Evolutionary conservation across 2,797 vertebrate genomes (phyloP).

Genomic region (Microctenopoma stevenorrisi): DNA sequence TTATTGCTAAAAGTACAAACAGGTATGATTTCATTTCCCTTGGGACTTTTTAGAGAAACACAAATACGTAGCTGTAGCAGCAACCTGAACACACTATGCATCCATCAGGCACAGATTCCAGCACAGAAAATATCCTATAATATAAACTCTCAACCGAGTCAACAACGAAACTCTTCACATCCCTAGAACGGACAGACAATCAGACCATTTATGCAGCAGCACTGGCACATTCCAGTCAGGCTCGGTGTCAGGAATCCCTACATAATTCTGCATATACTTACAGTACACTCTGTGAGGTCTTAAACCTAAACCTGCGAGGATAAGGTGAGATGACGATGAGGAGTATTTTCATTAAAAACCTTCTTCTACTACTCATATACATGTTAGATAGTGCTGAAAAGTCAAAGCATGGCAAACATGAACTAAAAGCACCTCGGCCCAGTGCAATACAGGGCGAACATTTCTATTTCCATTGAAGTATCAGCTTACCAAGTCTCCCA

Average conservation of each 20-base stretch:
- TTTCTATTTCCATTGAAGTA: too few relatives aligned
- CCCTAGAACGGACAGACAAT: conserved; percentile 66
- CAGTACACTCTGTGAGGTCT: too few relatives aligned
- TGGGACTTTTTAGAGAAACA: conserved; percentile 48
- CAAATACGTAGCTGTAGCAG: conserved; percentile 46
- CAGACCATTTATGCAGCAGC: conserved; percentile 60
- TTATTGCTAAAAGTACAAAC: conserved; percentile 45
- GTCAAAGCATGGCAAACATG: conserved; percentile 17
- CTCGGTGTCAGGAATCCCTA: conserved; percentile 29
- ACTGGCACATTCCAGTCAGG: conserved; percentile 30
- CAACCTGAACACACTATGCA: conserved; percentile 69
- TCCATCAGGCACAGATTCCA: conserved; percentile 60
- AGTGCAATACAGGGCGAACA: neutral
- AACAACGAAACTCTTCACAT: conserved; percentile 73
- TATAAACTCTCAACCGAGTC: conserved; percentile 64
- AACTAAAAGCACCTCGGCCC: neutral
- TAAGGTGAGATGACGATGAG: conserved; percentile 7
- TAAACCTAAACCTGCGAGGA: too few relatives aligned
- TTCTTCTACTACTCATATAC: conserved; percentile 16
- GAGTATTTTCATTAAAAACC: conserved; percentile 28
- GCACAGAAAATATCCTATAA: conserved; percentile 61
- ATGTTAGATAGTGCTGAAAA: conserved; percentile 17
- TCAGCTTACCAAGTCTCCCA: neutral
- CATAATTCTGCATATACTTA: too few relatives aligned
- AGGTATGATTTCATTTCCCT: conserved; percentile 51